Conservation (phyloP, 2,113 vertebrate genomes). For the Serinus canaria region DNA sequence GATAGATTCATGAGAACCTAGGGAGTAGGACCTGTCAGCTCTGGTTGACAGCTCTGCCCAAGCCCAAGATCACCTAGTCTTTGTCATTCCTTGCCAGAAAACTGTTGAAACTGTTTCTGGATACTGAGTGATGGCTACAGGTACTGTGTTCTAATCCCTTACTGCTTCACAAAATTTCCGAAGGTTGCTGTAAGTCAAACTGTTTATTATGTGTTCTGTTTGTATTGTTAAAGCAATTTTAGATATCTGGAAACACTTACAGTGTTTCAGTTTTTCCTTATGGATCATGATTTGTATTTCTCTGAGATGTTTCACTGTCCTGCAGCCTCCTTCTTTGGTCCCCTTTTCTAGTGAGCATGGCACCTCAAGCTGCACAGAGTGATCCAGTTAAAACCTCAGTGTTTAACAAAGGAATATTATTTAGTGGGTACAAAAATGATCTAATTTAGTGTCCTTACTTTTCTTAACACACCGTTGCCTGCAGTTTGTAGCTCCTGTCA, state of each 20-base stretch:
- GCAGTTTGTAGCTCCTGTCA: background rate
- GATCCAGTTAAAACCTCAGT: background rate
- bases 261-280: background rate
- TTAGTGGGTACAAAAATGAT: background rate
- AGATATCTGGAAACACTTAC: background rate
- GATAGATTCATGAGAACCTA: background rate
- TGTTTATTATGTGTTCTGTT: background rate
- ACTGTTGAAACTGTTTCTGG: background rate
- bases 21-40: background rate
- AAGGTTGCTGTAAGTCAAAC: background rate
- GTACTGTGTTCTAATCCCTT: background rate
- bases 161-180: background rate
- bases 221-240: background rate
- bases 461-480: background rate
- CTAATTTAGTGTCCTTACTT: background rate
- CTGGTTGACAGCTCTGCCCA: background rate
- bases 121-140: background rate
- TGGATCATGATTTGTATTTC: background rate
- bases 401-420: background rate
- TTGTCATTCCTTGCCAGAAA: background rate
- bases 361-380: background rate
- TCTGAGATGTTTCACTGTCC: background rate
- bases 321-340: background rate
- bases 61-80: background rate
- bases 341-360: background rate